Percentiles rank a stretch among this genome's conserved stretches.
phyloP scores from a whole-genome alignment of 1,140 invertebrate species.

The Neodiprion lecontei region DNA sequence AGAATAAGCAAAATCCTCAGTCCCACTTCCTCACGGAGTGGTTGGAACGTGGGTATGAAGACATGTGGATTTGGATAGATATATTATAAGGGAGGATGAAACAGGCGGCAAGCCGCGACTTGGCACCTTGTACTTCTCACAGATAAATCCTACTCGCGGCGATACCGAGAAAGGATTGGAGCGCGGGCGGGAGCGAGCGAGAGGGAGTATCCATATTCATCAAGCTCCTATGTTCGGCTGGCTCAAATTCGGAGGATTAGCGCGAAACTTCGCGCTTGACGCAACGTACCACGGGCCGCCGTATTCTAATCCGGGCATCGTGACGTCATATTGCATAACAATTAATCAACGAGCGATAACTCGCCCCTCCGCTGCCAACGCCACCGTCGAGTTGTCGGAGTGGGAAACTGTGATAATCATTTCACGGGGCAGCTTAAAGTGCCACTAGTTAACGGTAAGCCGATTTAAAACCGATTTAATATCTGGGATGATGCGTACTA shows the following conservation, averaged over 20 bases:
- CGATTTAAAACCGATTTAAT: conserved; percentile 65
- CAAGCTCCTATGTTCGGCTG: conserved; percentile 61
- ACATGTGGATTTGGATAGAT: no score
- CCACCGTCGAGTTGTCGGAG: conserved; percentile 43
- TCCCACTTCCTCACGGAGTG: no score
- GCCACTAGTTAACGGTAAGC: conserved; percentile 64
- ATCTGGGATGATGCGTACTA: conserved; percentile 47
- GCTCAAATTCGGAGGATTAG: conserved; percentile 60
- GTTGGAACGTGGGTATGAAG: no score
- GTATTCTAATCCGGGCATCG: conserved; percentile 21
- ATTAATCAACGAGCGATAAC: conserved; percentile 64
- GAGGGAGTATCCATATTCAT: conserved; percentile 61
- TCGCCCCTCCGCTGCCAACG: conserved; percentile 24
- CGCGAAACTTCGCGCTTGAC: conserved; percentile 52
- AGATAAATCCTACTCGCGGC: neutral
- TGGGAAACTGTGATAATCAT: conserved; percentile 63
- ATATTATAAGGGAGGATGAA: no score
- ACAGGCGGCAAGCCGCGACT: neutral
- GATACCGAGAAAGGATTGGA: neutral
- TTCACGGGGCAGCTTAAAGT: conserved; percentile 64
- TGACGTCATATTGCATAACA: conserved; percentile 63
- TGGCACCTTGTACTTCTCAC: conserved; percentile 1
- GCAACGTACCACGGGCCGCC: conserved; percentile 38
- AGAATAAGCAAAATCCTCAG: no score
- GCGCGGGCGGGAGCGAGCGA: neutral